Evolutionary conservation across 2,888 invertebrate genomes (phyloP).

Genomic region (Lithophane socia): DNA sequence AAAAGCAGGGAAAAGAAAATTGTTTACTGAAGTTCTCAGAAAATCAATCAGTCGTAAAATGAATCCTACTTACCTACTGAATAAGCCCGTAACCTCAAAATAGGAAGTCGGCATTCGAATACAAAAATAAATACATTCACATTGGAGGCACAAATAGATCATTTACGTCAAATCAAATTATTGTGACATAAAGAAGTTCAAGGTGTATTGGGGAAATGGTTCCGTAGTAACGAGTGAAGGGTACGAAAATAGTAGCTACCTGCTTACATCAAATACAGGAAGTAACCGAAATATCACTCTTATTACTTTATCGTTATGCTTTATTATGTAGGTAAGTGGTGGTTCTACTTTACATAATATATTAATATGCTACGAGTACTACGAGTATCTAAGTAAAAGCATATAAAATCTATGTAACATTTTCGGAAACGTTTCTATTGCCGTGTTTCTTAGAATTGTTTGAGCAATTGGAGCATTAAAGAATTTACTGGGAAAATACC

Average conservation of each 20-base stretch:
- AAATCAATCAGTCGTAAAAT: constrained; percentile 1
- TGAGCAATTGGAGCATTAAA: background rate
- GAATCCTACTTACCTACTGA: background rate
- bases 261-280: background rate
- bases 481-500: background rate
- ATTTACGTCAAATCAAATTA: background rate
- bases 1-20: constrained; percentile 9
- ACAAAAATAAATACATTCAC: background rate
- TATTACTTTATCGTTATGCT: constrained; percentile 2
- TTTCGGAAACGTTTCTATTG: too few species aligned
- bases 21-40: background rate
- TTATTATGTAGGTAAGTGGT: constrained; percentile 2
- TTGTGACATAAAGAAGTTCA: background rate
- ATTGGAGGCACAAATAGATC: background rate
- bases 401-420: background rate
- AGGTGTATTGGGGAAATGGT: background rate
- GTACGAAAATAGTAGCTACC: background rate
- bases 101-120: background rate
- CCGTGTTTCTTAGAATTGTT: too few species aligned
- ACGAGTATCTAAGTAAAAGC: background rate
- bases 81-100: background rate
- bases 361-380: background rate
- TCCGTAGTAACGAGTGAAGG: background rate
- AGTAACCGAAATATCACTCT: background rate
- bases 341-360: background rate